Base-by-base conservation (phyloP, 2,888 invertebrate genomes). In the Gymnoscelis rufifasciata region DNA sequence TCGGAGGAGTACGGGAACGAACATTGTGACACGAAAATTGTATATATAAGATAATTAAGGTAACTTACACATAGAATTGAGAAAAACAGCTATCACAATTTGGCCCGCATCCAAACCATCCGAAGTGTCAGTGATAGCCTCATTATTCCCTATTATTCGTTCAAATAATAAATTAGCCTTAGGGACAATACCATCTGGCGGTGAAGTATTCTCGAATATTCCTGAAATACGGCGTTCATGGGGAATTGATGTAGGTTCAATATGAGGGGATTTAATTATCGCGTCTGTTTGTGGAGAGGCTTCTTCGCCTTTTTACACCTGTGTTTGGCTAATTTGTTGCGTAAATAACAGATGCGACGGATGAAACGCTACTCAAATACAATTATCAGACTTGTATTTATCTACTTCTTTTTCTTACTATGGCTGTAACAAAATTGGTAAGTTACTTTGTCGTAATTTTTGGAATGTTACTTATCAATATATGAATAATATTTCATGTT, bases 201-300 rank as follows among this genome's bases (percentile, higher is more conserved):
- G 37, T 47, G 45, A 54, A 56, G 38, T 47, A 43, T 56, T 45
- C 53, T 53, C 49, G 43, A 55, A 55, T 52, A 43, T 38, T 45
- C 43, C 56, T 62, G 55, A 66, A 62, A 59, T 65, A 64, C 60
- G 54, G 24, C 37, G 23, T 28, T 38, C 54, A 63, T 55, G 28
- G 37, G 42, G 24, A 54, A 59, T 63, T 64, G 62, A 66, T 62
- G 58, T 61, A 46, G 43, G 54, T 60, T 64, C 66, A 73, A 75
- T 73, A 73, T 55, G 61, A 43, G 36, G 56, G 64, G 64, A 73
- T 76, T 74, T 70, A 71, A 78, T 76, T 75, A 78, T 66, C 53
- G 49, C 60, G 47, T 62, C 64, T 23, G 51, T 59, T 66, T 65
- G 56, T 56, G 51, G 56, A 51, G 55, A 40, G 60, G 50, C 2